Conservation (phyloP, 2,113 vertebrate genomes). For the Phrynosoma platyrhinos region DNA sequence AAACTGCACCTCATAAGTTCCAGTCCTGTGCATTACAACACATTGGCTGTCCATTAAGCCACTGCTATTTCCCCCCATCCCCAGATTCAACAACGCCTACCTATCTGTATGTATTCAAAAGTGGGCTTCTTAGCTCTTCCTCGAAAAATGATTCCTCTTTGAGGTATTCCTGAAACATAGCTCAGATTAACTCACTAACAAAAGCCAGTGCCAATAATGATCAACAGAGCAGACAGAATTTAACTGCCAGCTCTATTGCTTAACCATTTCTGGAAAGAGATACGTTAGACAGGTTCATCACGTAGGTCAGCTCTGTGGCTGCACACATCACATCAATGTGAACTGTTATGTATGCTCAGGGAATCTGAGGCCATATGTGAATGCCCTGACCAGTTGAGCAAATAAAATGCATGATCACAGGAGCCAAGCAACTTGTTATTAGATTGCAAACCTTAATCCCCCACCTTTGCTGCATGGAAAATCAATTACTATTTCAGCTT, state of each 20-base stretch:
- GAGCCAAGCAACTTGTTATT: background rate
- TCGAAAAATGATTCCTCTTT: background rate
- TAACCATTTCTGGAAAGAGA: background rate
- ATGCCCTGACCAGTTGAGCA: too few species aligned
- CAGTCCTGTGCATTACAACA: background rate
- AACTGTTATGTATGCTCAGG: too few species aligned
- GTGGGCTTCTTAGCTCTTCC: background rate
- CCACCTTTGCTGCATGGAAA: background rate
- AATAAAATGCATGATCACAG: background rate
- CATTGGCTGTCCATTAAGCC: background rate
- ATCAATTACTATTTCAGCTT: background rate
- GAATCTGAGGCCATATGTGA: background rate
- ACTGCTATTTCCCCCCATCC: background rate
- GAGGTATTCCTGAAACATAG: background rate
- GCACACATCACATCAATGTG: too few species aligned
- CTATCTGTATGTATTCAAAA: background rate
- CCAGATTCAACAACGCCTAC: background rate
- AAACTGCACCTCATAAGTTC: background rate
- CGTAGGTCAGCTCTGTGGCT: background rate
- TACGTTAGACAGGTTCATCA: slow-evolving; percentile 27
- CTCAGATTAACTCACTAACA: slow-evolving; percentile 13
- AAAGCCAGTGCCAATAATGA: background rate
- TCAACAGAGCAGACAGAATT: background rate
- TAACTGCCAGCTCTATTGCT: background rate
- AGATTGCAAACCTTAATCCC: background rate